phyloP scores from a whole-genome alignment of 2,797 vertebrate genomes.

The Lemur catta region DNA sequence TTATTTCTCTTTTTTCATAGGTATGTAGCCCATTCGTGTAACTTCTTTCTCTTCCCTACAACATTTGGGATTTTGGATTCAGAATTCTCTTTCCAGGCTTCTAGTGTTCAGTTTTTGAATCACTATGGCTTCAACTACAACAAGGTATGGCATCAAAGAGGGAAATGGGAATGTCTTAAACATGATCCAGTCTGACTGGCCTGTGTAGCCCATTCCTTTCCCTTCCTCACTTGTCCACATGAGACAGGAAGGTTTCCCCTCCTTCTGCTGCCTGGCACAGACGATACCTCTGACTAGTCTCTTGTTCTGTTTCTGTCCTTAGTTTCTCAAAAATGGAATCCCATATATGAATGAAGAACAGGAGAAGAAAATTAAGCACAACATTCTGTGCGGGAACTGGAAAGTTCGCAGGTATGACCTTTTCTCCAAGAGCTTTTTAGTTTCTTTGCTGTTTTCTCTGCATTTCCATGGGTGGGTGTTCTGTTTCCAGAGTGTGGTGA shows the following conservation, averaged over 20 bases:
- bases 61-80: constrained; percentile 80
- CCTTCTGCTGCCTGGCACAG: neutral
- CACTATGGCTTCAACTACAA: constrained; percentile 85
- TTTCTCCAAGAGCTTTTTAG: neutral
- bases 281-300: neutral
- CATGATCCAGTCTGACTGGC: neutral
- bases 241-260: neutral
- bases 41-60: constrained; percentile 86
- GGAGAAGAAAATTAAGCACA: constrained; percentile 79
- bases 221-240: accelerated
- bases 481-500: accelerated
- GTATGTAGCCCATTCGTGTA: constrained; percentile 83
- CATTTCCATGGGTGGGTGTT: accelerated
- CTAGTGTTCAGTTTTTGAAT: constrained; percentile 84
- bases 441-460: neutral
- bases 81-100: constrained; percentile 82
- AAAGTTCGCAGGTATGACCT: constrained; percentile 73
- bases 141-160: constrained; percentile 78
- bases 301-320: neutral
- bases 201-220: accelerated
- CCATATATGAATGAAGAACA: constrained; percentile 85
- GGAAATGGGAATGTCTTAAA: accelerated
- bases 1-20: constrained; percentile 63
- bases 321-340: constrained; percentile 87
- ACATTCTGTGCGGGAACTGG: constrained; percentile 75